Evolutionary conservation across 2,797 vertebrate species (phyloP).

Genomic region (Lepus townsendii): DNA sequence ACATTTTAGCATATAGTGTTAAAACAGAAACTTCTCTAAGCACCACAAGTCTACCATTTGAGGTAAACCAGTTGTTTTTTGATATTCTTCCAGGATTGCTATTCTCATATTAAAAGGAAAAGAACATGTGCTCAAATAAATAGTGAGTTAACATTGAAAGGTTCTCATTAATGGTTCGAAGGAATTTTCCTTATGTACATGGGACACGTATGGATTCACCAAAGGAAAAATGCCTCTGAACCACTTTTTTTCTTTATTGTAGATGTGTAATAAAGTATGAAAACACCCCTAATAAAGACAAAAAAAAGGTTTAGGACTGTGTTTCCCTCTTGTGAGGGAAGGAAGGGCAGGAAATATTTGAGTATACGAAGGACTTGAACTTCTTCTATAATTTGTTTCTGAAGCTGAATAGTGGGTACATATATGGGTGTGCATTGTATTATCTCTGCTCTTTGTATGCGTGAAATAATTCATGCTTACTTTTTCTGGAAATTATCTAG

Average conservation of each 20-base stretch:
- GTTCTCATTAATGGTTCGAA: background rate
- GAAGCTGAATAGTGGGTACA: background rate
- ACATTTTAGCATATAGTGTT: conserved; percentile 25
- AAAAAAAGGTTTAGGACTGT: background rate
- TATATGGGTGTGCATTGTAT: background rate
- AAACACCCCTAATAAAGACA: conserved; percentile 40
- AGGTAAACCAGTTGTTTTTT: conserved; percentile 32
- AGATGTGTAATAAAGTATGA: conserved; percentile 8
- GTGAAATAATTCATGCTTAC: background rate
- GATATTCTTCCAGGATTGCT: conserved; percentile 24
- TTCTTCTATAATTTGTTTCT: background rate
- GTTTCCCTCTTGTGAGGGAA: background rate
- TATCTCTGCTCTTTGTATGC: conserved; percentile 35
- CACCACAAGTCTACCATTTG: background rate
- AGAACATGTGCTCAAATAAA: background rate
- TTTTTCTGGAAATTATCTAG: background rate
- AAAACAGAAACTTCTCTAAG: conserved; percentile 31
- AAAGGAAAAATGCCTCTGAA: conserved; percentile 8
- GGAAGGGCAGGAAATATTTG: background rate
- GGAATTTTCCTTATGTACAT: background rate
- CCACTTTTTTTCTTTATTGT: background rate
- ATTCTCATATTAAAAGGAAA: conserved; percentile 40
- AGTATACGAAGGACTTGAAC: background rate
- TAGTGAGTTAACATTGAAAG: background rate
- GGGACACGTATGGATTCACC: background rate